Evolutionary conservation across 2,888 invertebrate species (phyloP).

Genomic region (Hyppa rectilinea): DNA sequence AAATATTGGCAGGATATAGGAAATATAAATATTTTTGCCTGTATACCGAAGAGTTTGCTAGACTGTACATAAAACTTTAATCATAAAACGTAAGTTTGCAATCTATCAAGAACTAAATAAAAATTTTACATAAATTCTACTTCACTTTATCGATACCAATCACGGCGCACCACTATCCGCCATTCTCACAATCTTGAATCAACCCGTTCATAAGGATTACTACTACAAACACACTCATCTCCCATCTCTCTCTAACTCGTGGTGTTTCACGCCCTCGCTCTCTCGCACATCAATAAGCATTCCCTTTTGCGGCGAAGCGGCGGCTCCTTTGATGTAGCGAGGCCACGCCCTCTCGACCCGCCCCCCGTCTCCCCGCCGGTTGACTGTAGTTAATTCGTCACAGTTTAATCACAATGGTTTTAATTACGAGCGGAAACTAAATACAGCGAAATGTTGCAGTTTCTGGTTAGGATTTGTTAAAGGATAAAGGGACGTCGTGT

Average conservation of each 20-base stretch:
- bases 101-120: neutral
- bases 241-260: conserved; percentile 70
- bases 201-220: conserved; percentile 87
- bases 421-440: conserved; percentile 85
- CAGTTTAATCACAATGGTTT: conserved; percentile 88
- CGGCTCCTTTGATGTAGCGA: conserved; percentile 85
- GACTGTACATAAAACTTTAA: neutral
- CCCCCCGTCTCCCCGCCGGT: conserved; percentile 75
- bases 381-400: conserved; percentile 86
- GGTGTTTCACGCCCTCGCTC: conserved; percentile 59
- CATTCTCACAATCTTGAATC: conserved; percentile 86
- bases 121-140: conserved; percentile 12
- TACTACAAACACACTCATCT: conserved; percentile 81
- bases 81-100: neutral
- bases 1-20: too few species aligned
- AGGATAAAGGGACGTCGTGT: conserved; percentile 57
- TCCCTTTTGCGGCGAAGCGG: conserved; percentile 82
- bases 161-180: conserved; percentile 78
- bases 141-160: conserved; percentile 66
- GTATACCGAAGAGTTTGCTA: too few species aligned
- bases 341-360: conserved; percentile 82
- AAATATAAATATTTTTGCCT: too few species aligned
- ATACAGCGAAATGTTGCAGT: conserved; percentile 74
- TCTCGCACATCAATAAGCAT: conserved; percentile 79
- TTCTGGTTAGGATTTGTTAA: conserved; percentile 52